A percentile compares a stretch with the other conserved stretches of the same genome.
Evolutionary conservation across 2,113 vertebrate species (phyloP).

Genomic region (Lepisosteus oculatus): DNA sequence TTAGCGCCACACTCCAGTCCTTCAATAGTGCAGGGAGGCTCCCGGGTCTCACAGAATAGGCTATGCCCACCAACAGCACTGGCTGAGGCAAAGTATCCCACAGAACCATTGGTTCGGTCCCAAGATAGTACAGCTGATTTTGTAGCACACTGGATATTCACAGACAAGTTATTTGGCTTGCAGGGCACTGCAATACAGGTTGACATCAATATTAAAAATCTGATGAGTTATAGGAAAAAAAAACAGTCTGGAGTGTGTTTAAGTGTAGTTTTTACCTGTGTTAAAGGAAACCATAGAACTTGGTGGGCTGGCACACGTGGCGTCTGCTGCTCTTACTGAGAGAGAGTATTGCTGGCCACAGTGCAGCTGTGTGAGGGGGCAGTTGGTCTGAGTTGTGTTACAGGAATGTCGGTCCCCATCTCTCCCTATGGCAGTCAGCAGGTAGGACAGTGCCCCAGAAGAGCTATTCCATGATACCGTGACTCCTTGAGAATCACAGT

Average conservation of each 20-base stretch:
- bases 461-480: constrained; percentile 54
- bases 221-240: not conserved
- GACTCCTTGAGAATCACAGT: constrained; percentile 40
- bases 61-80: constrained; percentile 31
- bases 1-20: constrained; percentile 52
- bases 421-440: constrained; percentile 25
- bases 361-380: constrained; percentile 42
- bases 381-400: constrained; percentile 46
- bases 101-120: constrained; percentile 32
- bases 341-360: constrained; percentile 55
- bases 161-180: constrained; percentile 44
- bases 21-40: constrained; percentile 44
- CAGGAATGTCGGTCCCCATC: constrained; percentile 40
- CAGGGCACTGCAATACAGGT: constrained; percentile 55
- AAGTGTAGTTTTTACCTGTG: constrained; percentile 43
- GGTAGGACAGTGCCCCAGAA: constrained; percentile 46
- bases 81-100: constrained; percentile 49
- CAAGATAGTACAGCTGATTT: constrained; percentile 55
- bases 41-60: constrained; percentile 44
- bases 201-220: not conserved
- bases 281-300: constrained; percentile 37
- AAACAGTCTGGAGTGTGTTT: too few species aligned
- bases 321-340: constrained; percentile 42
- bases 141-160: constrained; percentile 46
- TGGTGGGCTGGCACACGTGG: constrained; percentile 53